Base-by-base conservation (phyloP, 2,113 vertebrate genomes). In the Clarias gariepinus region DNA sequence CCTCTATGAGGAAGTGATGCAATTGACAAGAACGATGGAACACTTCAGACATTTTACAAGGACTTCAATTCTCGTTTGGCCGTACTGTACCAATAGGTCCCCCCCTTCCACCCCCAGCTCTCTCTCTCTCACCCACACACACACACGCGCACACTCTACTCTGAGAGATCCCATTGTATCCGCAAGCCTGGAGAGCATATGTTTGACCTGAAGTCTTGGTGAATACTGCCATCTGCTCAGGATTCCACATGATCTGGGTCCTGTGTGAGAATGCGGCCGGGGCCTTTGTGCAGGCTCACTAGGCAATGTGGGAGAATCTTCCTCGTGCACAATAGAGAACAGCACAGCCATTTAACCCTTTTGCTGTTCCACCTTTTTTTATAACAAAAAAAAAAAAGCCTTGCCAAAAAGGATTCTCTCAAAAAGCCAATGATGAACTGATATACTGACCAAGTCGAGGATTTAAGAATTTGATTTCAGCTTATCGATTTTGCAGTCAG, bases 191-290 rank as follows among this genome's bases (percentile, higher is more conserved):
- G 73, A 85, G 87, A 88, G 87, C 88, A 88, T 89, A 88, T 89
- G 90, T 87, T 83, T 89, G 90, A 89, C 85, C 88, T 84, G 18
- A 83, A 87, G 85, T 83, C 63, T 16, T 15, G 57, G 79, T 88
- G 85, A 91, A 91, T 91, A 83, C 86, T 53, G 87, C 90, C 90
- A 91, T 91, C 90, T 91, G 90, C 88, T 89, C 73, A 9, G 85
- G 88, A 87, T 89, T 88, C 85, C 90, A 87, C 84, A 82, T 85
- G 87, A 88, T 85, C 82, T 64, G 87, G 77, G 77, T 80, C 81
- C 88, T 71, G 86, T 88, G 85, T 82, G 90, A 88, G 90, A 89
- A 89, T 88, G 90, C 15, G 53, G 64, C 82, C 25, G 21, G 21
- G 47, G 85, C 87, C 60, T 91, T 91, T 91, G 90, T 90, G 81